Evolutionary conservation across 2,113 vertebrate genomes (phyloP), one percentile per base, ranked within the genome.

Genomic region (Daphoenositta chrysoptera): DNA sequence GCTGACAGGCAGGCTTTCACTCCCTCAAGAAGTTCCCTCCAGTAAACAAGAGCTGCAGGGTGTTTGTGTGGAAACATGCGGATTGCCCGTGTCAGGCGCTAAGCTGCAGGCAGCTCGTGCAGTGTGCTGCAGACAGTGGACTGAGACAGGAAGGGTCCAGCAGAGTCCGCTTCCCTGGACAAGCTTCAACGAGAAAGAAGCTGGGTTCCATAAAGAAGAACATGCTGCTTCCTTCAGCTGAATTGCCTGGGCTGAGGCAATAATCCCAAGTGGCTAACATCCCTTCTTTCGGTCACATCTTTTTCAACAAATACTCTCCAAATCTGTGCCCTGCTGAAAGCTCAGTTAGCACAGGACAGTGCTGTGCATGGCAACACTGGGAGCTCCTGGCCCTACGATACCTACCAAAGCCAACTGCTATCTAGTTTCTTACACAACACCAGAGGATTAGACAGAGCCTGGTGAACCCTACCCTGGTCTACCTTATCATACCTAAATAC

Each of bases 361-460:
- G 15, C n/a, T 61, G 33, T 1, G 17, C 37, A 28, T 13, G 51
- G 31, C 40, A 83, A 26, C 35, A 45, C 24, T 3, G 37, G 21
- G 9, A 78, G 13, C 20, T 89, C n/a, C 28, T 28, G 20, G 16
- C 47, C 50, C 66, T 58, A 9, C 0, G 0, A 31, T 1, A 57
- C 11, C 75, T 15, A 18, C 11, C 1, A 1, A 35, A 80, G 42
- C 15, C 66, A 51, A 8, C 15, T 45, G n/a, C n/a, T 47, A 18
- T 4, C 37, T 20, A 5, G 18, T 17, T 87, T 56, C 39, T 54
- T 39, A 50, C 20, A 69, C 63, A 77, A 58, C 79, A 66, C 26
- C 27, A 56, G 12, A 77, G 37, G 8, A 60, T 27, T 20, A 44
- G 13, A 50, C 13, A 42, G 7, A 65, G 42, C 31, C 40, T 48